phyloP scores from a whole-genome alignment of 2,888 invertebrate genomes.

The Proisotoma minuta region DNA sequence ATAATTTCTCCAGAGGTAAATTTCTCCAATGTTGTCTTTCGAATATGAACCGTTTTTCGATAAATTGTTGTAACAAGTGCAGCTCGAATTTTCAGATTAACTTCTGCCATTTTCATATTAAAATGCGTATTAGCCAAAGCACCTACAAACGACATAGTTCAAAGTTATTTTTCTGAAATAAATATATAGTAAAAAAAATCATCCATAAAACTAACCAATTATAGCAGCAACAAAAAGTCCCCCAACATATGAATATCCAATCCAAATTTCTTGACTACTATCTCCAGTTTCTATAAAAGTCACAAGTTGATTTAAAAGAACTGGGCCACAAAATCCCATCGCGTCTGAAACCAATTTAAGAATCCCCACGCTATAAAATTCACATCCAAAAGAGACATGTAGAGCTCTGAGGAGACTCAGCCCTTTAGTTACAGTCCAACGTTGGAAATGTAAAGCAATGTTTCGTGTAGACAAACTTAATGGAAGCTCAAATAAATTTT shows the following conservation, averaged over 20 bases:
- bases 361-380: constrained; percentile 79
- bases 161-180: constrained; percentile 6
- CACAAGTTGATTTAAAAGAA: constrained; percentile 77
- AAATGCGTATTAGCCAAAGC: constrained; percentile 82
- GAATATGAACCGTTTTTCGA: constrained; percentile 60
- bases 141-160: constrained; percentile 52
- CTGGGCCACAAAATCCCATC: constrained; percentile 80
- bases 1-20: constrained; percentile 77
- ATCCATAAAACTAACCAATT: constrained; percentile 58
- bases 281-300: constrained; percentile 66
- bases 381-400: constrained; percentile 69
- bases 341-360: constrained; percentile 77
- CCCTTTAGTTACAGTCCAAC: constrained; percentile 18
- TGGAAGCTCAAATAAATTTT: constrained; percentile 80
- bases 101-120: constrained; percentile 76
- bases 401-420: constrained; percentile 60
- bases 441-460: constrained; percentile 58
- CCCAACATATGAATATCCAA: constrained; percentile 63
- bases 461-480: constrained; percentile 60
- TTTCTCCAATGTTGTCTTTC: constrained; percentile 51
- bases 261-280: constrained; percentile 51
- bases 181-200: not conserved
- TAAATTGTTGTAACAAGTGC: constrained; percentile 79
- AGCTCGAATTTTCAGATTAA: constrained; percentile 80
- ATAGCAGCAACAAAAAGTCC: constrained; percentile 64